Base-by-base conservation (phyloP, 2,888 invertebrate species). In the Vesta saturnalis region DNA sequence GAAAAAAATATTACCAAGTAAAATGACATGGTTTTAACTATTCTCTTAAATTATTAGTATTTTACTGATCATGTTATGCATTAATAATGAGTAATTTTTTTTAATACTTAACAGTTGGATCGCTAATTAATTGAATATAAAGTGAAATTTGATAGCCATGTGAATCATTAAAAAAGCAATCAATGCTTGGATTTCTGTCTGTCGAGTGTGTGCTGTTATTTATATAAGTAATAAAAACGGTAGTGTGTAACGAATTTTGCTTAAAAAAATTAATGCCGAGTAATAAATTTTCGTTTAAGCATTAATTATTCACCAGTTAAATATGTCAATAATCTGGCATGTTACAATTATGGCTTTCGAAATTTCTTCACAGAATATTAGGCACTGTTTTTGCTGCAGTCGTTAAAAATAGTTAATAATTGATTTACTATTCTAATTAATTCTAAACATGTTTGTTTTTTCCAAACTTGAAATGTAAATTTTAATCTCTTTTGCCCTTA, bases 1-100 rank as follows among this genome's bases (percentile, higher is more conserved):
- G 54, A 62, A 67, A 65, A 66, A 67, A 67, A 21, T 67, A 67
- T 62, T 61, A 67, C 58, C 60, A 55, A 61, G 58, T 58, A 56
- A 62, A 54, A 62, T 62, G 56, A 67, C 67, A 61, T 60, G 66
- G 23, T 46, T 49, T 46, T 49, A 66, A 60, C 56, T 43, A 60
- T 47, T 55, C 19, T 46, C 46, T 55, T 59, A 60, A 65, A 65
- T 65, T 65, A 65, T 56, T 60, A 60, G 43, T 56, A 57, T 49
- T 57, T 66, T 60, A 66, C 60, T 39, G 57, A n/a, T 18, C 39
- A 16, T 47, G 64, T 64, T 54, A 35, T 43, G 64, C 58, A 64
- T 59, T 59, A 21, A 21, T 35, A 59, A 59, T 43, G 64, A 54
- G 14, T 15, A 18, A 19, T 46, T 62, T 63, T 64, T 18, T 19